Base-by-base conservation (phyloP, 2,797 vertebrate species). In the Notoglanidium macrostoma region DNA sequence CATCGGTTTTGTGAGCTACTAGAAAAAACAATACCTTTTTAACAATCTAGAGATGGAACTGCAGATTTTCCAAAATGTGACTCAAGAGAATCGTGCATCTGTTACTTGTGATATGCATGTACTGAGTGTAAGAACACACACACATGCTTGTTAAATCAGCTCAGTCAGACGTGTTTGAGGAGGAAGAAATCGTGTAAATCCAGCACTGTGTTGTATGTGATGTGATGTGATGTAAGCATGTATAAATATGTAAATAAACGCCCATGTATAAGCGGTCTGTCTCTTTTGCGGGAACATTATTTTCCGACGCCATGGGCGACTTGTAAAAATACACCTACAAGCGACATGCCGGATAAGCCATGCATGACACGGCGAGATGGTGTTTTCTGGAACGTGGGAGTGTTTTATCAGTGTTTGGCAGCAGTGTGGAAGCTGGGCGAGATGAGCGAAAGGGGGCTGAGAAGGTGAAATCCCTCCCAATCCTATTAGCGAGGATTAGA, bases 401-500 rank as follows among this genome's bases (percentile, higher is more conserved):
- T 57, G 92, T 93, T 94, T 96, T 96, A 96, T 96, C 95, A 93
- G 94, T 81, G 89, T 84, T 90, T 93, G 92, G 94, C 95, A 95
- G 95, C 93, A 95, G 94, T 92, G 92, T 89, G 14, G 89, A 91
- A 93, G 78, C 93, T 92, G 90, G 85, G 88, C 89, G 92, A 94
- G 90, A 94, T 94, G 92, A 93, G 93, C 92, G 90, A 94, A 93
- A 92, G 93, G 92, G 93, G 93, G 93, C 92, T 92, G 94, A 94
- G 94, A 93, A 92, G 94, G 94, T 89, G 93, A 95, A 96, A 95
- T 95, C 94, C 94, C 93, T 94, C 95, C 92, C 95, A 96, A 96
- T 96, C 96, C 95, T 96, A 95, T 96, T 96, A 96, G 92, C 91
- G 89, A 92, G 95, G 95, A 96, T 95, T 96, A 95, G 92, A 92